Evolutionary conservation across 2,888 invertebrate species (phyloP).

Genomic region (Merodon equestris): DNA sequence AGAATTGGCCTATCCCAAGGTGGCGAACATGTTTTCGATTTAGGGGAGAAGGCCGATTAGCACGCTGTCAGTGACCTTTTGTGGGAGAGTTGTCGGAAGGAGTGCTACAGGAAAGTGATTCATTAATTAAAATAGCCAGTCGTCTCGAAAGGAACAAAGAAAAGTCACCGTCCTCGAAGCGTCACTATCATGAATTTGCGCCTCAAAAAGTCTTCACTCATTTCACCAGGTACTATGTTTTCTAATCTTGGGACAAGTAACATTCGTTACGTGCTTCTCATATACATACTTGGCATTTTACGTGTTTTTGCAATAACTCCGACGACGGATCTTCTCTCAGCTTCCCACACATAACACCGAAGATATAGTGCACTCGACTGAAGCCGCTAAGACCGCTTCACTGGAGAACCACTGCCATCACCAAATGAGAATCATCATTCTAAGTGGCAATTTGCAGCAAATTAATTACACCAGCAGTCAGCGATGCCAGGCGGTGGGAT

Average conservation of each 20-base stretch:
- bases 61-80: conserved; percentile 46
- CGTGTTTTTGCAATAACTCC: too few relatives aligned
- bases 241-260: too few relatives aligned
- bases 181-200: conserved; percentile 31
- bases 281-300: too few relatives aligned
- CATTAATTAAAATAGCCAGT: neutral
- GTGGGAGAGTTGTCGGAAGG: conserved; percentile 17
- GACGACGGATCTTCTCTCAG: too few relatives aligned
- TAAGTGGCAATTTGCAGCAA: conserved; percentile 64
- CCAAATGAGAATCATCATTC: conserved; percentile 64
- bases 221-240: too few relatives aligned
- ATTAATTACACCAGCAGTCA: conserved; percentile 59
- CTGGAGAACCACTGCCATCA: conserved; percentile 28
- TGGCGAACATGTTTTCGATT: conserved; percentile 39
- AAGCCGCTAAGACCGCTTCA: conserved; percentile 40
- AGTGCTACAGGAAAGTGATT: conserved; percentile 2
- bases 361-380: conserved; percentile 7
- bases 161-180: neutral
- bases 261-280: too few relatives aligned
- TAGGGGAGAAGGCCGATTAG: conserved; percentile 20
- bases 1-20: conserved; percentile 5
- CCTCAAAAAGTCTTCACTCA: conserved; percentile 47
- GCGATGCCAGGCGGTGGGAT: conserved; percentile 34
- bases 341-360: conserved; percentile 13
- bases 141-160: neutral